Percentiles rank a stretch among this genome's conserved stretches.
Conservation (phyloP, 2,888 invertebrate species). For the Callyntrura guangdongensis region DNA sequence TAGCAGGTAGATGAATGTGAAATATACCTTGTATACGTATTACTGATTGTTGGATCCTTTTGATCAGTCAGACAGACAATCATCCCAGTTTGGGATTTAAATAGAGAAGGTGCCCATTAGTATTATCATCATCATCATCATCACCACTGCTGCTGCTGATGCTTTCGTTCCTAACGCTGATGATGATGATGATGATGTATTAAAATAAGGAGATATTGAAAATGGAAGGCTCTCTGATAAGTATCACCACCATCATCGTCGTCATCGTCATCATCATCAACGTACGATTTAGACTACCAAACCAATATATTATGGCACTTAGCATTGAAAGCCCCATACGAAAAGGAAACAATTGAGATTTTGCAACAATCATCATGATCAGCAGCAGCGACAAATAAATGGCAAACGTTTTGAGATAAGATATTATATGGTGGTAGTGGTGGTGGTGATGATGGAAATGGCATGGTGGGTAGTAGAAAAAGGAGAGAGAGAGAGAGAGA, state of each 20-base stretch:
- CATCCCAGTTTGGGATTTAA: constrained; percentile 37
- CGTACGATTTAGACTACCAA: neutral
- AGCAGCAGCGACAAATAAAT: constrained; percentile 22
- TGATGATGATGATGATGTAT: neutral
- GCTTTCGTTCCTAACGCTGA: constrained; percentile 3
- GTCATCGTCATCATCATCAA: neutral
- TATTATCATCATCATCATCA: constrained; percentile 31
- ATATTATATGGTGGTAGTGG: constrained; percentile 3
- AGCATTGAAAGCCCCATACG: constrained; percentile 25
- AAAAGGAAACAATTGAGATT: constrained; percentile 50
- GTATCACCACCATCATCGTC: neutral
- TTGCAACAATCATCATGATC: constrained; percentile 46
- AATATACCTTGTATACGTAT: neutral
- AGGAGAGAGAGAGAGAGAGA: neutral
- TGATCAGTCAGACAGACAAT: neutral
- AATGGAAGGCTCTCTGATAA: no score
- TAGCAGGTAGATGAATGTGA: neutral
- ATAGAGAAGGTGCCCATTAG: constrained; percentile 43
- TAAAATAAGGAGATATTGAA: neutral
- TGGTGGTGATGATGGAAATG: neutral
- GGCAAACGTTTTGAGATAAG: constrained; percentile 22
- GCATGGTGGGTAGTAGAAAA: constrained; percentile 31
- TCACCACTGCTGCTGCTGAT: no score
- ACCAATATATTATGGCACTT: neutral
- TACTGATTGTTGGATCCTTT: neutral